A percentile compares a stretch with the other conserved stretches of the same genome.
phyloP scores from a whole-genome alignment of 2,113 vertebrate species.

The Cyprinodon brontotheroides region DNA sequence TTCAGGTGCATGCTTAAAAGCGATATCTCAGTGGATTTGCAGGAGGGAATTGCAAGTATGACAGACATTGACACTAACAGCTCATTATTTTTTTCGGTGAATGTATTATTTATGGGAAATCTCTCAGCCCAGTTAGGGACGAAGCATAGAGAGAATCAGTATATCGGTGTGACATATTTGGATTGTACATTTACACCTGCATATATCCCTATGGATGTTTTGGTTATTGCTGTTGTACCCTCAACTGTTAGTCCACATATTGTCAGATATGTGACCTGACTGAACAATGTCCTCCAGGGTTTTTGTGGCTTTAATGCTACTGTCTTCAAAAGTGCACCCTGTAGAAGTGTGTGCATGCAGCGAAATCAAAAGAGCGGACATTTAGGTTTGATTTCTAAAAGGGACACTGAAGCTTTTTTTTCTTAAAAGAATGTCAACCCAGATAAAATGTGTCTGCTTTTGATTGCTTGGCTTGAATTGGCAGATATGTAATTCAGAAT shows the following conservation, averaged over 20 bases:
- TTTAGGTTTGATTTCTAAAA: constrained; percentile 1
- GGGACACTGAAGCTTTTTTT: neutral
- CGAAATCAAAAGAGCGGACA: neutral
- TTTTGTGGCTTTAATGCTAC: constrained; percentile 31
- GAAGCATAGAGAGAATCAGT: constrained; percentile 6
- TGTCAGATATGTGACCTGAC: constrained; percentile 10
- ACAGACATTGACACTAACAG: neutral
- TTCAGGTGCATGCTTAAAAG: neutral
- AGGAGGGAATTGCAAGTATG: neutral
- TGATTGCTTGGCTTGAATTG: constrained; percentile 7
- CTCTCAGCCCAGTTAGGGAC: neutral
- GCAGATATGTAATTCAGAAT: constrained; percentile 19
- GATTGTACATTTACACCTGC: constrained; percentile 18
- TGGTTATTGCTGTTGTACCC: constrained; percentile 19
- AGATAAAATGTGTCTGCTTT: neutral
- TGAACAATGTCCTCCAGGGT: constrained; percentile 27
- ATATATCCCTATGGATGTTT: constrained; percentile 4
- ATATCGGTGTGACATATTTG: neutral
- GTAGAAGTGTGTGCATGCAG: neutral
- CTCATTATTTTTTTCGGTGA: neutral
- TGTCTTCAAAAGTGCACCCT: constrained; percentile 7
- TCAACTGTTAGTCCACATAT: constrained; percentile 16
- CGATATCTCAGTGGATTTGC: constrained; percentile 2
- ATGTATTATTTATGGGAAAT: constrained; percentile 1
- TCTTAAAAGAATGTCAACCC: neutral